Conservation (phyloP, 2,113 vertebrate genomes). For the Aepyceros melampus region DNA sequence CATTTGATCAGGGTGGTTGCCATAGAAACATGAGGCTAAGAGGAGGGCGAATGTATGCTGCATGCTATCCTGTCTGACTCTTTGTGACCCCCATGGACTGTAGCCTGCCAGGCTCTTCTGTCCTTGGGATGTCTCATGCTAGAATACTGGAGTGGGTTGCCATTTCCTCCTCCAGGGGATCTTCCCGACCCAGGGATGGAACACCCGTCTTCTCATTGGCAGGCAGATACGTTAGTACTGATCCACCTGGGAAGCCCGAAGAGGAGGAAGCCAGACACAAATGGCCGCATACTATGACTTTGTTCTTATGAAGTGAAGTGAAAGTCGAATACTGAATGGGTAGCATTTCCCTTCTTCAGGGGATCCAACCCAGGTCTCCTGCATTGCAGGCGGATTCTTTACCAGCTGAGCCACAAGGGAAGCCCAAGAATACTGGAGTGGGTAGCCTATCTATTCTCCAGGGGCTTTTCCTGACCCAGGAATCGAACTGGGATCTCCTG, state of each 20-base stretch:
- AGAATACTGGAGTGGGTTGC: neutral
- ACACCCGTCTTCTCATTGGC: neutral
- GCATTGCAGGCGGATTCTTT: neutral
- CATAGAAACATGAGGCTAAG: neutral
- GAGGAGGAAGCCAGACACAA: neutral
- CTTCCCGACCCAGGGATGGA: neutral
- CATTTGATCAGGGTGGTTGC: neutral
- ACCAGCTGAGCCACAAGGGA: neutral
- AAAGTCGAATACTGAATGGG: neutral
- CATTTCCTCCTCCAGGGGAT: neutral
- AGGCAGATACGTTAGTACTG: neutral
- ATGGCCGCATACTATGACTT: neutral
- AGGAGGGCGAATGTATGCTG: neutral
- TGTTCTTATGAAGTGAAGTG: neutral
- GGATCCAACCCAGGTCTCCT: neutral
- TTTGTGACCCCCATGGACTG: neutral
- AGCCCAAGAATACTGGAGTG: neutral
- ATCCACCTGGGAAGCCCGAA: neutral
- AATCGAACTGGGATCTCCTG: neutral
- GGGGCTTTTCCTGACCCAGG: neutral
- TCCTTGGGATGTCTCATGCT: neutral
- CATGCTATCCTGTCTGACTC: neutral
- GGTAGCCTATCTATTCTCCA: neutral
- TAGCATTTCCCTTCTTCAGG: neutral
- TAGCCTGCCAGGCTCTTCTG: neutral